These are phyloP conservation scores for Lampris megalopsis DNA, from an alignment of 2,113 vertebrate genomes.

Conservation along the genomic window DNA sequence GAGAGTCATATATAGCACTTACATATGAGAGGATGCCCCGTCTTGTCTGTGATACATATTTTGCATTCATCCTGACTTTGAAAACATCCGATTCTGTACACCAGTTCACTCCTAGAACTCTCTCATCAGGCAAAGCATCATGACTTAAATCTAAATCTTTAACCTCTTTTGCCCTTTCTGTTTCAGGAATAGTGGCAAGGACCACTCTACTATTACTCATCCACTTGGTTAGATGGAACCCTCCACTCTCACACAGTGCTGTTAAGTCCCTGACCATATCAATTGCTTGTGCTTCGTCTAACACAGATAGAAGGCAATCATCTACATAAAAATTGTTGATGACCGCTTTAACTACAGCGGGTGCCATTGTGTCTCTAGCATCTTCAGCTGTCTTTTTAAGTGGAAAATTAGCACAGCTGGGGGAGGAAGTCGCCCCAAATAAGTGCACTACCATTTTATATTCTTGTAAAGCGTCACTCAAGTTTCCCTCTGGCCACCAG, in stretches of 20 bases:
- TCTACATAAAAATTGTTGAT: slow-evolving; percentile 36
- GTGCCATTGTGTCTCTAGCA: not conserved
- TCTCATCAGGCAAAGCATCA: no score
- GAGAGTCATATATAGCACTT: slow-evolving; percentile 14
- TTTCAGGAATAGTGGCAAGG: not conserved
- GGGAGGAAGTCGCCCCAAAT: slow-evolving; percentile 25
- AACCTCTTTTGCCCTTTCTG: not conserved
- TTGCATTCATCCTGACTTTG: not conserved
- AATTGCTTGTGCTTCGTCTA: slow-evolving; percentile 5
- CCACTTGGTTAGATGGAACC: slow-evolving; percentile 15
- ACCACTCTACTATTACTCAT: not conserved
- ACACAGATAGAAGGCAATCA: slow-evolving; percentile 16
- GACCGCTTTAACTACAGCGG: not conserved
- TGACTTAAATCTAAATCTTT: no score
- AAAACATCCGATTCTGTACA: slow-evolving; percentile 14
- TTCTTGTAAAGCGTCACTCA: not conserved
- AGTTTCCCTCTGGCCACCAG: slow-evolving; percentile 25
- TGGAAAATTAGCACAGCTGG: slow-evolving; percentile 23
- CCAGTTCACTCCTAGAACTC: no score
- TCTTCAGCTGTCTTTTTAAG: slow-evolving; percentile 14
- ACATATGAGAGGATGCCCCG: slow-evolving; percentile 17
- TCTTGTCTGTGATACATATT: not conserved
- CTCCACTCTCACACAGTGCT: slow-evolving; percentile 20
- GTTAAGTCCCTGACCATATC: not conserved
- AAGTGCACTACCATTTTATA: slow-evolving; percentile 27